A percentile compares a stretch with the other conserved stretches of the same genome.
Conservation (phyloP, 2,797 vertebrate species). For the Cuniculus paca region DNA sequence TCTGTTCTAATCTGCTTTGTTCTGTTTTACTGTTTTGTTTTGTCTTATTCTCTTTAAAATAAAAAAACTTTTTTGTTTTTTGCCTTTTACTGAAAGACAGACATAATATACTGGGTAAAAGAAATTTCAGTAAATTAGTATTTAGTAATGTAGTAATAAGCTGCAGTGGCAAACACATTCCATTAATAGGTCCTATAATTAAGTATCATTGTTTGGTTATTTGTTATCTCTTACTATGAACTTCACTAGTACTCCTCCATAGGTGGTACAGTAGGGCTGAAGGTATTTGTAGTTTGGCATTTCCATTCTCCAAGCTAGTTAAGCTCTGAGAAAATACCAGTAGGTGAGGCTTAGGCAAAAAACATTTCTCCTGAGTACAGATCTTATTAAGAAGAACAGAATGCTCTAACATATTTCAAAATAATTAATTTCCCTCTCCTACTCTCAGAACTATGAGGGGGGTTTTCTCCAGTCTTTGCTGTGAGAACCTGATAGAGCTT, state of each 20-base stretch:
- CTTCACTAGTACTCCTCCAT: not conserved
- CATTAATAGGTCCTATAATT: not conserved
- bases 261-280: not conserved
- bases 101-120: not conserved
- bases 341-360: not conserved
- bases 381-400: not conserved
- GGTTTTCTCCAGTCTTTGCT: not conserved
- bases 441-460: not conserved
- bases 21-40: no score
- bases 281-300: not conserved
- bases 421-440: not conserved
- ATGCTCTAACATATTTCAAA: not conserved
- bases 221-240: not conserved
- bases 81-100: not conserved
- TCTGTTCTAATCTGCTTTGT: no score
- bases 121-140: not conserved
- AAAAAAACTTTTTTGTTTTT: no score
- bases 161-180: not conserved
- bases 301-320: not conserved
- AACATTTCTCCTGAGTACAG: not conserved
- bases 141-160: not conserved
- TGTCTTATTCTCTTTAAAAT: no score
- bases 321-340: not conserved
- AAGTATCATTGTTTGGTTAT: not conserved
- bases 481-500: not conserved